Evolutionary conservation across 2,888 invertebrate genomes (phyloP).

Genomic region (Zeuzera pyrina): DNA sequence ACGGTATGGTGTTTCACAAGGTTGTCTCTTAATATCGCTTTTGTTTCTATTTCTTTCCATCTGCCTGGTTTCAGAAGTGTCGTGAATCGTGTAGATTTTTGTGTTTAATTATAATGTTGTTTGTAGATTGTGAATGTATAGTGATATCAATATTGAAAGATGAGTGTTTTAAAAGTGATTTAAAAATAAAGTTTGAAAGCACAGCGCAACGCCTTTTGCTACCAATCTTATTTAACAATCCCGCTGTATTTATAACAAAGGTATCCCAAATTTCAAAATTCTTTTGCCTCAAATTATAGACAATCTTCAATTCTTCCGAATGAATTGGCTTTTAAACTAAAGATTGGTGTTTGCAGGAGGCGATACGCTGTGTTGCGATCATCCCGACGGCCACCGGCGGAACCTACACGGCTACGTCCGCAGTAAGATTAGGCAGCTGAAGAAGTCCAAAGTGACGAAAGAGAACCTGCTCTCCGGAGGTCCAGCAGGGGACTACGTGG

Average conservation of each 20-base stretch:
- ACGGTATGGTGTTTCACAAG: slow-evolving; percentile 28
- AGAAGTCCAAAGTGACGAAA: slow-evolving; percentile 34
- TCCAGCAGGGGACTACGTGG: slow-evolving; percentile 48
- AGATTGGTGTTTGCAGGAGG: slow-evolving; percentile 65
- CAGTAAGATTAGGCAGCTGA: slow-evolving; percentile 38
- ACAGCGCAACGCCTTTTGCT: slow-evolving; percentile 38
- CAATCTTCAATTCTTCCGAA: slow-evolving; percentile 2
- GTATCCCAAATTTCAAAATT: not conserved
- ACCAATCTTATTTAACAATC: slow-evolving; percentile 27
- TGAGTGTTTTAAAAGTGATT: not conserved
- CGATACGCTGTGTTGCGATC: slow-evolving; percentile 40
- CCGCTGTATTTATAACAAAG: slow-evolving; percentile 5
- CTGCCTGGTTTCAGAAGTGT: not conserved
- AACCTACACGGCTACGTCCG: slow-evolving; percentile 42
- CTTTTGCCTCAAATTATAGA: slow-evolving; percentile 7
- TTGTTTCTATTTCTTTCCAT: slow-evolving; percentile 13
- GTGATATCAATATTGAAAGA: not conserved
- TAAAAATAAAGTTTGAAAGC: not conserved
- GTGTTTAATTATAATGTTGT: not conserved
- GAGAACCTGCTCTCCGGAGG: slow-evolving; percentile 45
- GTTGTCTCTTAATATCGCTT: slow-evolving; percentile 15
- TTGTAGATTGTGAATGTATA: not conserved
- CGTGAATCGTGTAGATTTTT: too few species aligned
- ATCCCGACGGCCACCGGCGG: slow-evolving; percentile 48
- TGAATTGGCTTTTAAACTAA: slow-evolving; percentile 21